phyloP scores from a whole-genome alignment of 2,113 vertebrate genomes.

The Herpailurus yagouaroundi region DNA sequence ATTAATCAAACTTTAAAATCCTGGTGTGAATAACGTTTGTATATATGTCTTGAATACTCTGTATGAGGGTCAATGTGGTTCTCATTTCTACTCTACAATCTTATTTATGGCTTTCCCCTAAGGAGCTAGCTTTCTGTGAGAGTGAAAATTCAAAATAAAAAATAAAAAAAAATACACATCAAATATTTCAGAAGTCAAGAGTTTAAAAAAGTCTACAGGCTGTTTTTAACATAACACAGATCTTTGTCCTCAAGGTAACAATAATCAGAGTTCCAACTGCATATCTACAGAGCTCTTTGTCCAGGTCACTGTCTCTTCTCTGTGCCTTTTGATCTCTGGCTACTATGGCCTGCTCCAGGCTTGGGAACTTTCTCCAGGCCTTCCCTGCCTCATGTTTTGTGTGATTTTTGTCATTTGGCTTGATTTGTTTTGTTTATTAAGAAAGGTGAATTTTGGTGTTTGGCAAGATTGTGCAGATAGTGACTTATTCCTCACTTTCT shows the following conservation, averaged over 20 bases:
- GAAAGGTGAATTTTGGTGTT: background rate
- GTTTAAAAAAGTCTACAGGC: background rate
- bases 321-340: background rate
- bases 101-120: background rate
- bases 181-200: background rate
- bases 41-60: background rate
- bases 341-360: too few relatives aligned
- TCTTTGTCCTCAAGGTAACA: background rate
- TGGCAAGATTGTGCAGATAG: background rate
- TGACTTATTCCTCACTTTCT: background rate
- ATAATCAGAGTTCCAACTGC: background rate
- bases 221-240: background rate
- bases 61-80: background rate
- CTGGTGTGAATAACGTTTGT: background rate
- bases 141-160: constrained; percentile 39
- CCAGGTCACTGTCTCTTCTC: background rate
- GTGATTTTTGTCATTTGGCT: background rate
- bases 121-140: background rate
- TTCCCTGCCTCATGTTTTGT: background rate
- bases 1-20: constrained; percentile 62
- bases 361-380: background rate
- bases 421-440: background rate
- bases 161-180: background rate
- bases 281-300: background rate
- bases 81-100: constrained; percentile 36